Conservation (phyloP, 2,113 vertebrate species). For the Trogon surrucura region DNA sequence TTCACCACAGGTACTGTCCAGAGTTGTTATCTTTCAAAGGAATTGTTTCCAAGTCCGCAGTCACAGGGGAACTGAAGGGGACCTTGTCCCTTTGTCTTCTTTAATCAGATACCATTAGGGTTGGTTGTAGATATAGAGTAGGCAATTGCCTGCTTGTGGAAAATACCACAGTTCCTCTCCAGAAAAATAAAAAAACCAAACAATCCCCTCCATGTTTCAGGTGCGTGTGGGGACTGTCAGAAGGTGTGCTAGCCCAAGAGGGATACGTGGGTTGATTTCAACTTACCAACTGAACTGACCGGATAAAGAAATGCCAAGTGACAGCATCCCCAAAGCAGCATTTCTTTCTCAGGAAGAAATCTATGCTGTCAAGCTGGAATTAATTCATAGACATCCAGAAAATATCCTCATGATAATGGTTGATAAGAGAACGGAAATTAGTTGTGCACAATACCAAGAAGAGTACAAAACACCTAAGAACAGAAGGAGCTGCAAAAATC, state of each 20-base stretch:
- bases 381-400: not conserved
- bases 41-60: not conserved
- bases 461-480: not conserved
- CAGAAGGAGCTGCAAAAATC: not conserved
- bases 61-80: not conserved
- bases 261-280: not conserved
- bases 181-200: not conserved
- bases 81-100: not conserved
- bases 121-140: not conserved
- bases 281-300: not conserved
- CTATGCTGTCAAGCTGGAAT: not conserved
- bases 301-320: not conserved
- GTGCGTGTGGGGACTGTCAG: not conserved
- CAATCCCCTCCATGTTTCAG: rapidly evolving
- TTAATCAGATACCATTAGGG: not conserved
- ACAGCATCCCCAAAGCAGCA: not conserved
- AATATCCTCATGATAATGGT: not conserved
- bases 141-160: not conserved
- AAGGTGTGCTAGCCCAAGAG: not conserved
- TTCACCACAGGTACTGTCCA: not conserved
- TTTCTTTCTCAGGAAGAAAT: not conserved
- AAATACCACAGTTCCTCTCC: not conserved
- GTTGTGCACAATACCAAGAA: not conserved
- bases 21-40: not conserved
- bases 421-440: not conserved